phyloP scores from a whole-genome alignment of 1,140 invertebrate genomes.

The Aphelenchoides fujianensis region DNA sequence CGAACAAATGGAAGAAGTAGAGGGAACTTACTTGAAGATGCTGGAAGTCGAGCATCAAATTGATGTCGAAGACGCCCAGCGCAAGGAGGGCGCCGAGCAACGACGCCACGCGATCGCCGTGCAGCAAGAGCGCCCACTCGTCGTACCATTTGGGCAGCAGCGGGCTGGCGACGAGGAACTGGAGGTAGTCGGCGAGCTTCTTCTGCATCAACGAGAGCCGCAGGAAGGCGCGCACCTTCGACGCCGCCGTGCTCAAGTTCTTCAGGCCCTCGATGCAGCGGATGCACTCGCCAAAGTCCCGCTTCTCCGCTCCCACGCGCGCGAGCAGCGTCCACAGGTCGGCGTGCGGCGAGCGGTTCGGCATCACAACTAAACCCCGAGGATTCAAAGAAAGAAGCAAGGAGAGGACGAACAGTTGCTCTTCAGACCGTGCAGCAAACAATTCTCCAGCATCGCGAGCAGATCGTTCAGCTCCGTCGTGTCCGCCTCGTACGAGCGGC shows the following conservation, averaged over 20 bases:
- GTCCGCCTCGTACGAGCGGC: constrained; percentile 36
- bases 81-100: constrained; percentile 89
- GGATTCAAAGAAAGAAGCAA: no score
- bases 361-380: no score
- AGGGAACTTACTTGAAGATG: no score
- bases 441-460: constrained; percentile 41
- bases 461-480: constrained; percentile 39
- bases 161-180: constrained; percentile 62
- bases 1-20: no score
- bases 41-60: constrained; percentile 95
- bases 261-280: constrained; percentile 34
- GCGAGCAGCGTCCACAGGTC: constrained; percentile 29
- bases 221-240: constrained; percentile 64
- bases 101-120: constrained; percentile 81
- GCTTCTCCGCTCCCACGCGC: constrained; percentile 3
- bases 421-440: constrained; percentile 41
- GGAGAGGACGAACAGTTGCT: constrained; percentile 22
- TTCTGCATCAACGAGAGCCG: constrained; percentile 66
- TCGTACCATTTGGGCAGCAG: constrained; percentile 73
- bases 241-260: constrained; percentile 62
- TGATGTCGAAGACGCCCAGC: constrained; percentile 97
- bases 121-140: constrained; percentile 86
- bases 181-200: constrained; percentile 65
- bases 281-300: constrained; percentile 28
- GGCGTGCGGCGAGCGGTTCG: constrained; percentile 31